Base-by-base conservation (phyloP, 2,113 vertebrate genomes). In the Oriolus oriolus region DNA sequence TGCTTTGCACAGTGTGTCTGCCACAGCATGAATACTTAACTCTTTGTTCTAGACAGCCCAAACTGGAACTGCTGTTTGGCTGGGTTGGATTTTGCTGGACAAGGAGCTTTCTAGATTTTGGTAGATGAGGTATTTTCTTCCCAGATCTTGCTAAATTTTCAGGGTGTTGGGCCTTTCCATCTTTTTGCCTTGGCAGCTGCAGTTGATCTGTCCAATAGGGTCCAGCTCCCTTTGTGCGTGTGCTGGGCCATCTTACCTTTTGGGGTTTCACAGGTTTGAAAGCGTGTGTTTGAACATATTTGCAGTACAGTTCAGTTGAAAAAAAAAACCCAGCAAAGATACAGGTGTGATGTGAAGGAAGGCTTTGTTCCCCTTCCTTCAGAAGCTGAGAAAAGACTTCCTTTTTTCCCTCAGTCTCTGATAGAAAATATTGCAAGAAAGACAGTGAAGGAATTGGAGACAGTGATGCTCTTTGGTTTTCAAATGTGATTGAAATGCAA, bases 201-300 rank as follows among this genome's bases (percentile, higher is more conserved):
- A 64, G 33, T 27, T 90, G 37, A 70, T 87, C 7, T 92, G 30
- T 74, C 53, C 53, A 16, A 24, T 53, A 74, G 12, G 3, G 3
- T 77, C 42, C 30, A 31, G 18, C 11, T 81, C 2, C 21, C 8
- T 9, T 84, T 0, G 0, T 2, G 1, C 31, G 35, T 0, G 0
- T 88, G 8, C n/a, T 4, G 1, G 30, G 6, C 83, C 49, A 76
- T 21, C 45, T 96, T 26, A 44, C 27, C 39, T 85, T 76, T 57
- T 37, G 23, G 9, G 26, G 54, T 41, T 88, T 74, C 2, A 6
- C 13, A 9, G 53, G 9, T 80, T 91, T 80, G 54, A 88, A 88
- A 64, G 18, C 5, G 12, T 1, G 0, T 61, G 16, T 76, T 82
- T 83, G 78, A 94, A 92, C 2, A 4, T 56, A 69, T 19, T 57